These are phyloP conservation scores for Ichneumoninae sp. DNA, from an alignment of 2,888 invertebrate genomes.

Conservation along the genomic window DNA sequence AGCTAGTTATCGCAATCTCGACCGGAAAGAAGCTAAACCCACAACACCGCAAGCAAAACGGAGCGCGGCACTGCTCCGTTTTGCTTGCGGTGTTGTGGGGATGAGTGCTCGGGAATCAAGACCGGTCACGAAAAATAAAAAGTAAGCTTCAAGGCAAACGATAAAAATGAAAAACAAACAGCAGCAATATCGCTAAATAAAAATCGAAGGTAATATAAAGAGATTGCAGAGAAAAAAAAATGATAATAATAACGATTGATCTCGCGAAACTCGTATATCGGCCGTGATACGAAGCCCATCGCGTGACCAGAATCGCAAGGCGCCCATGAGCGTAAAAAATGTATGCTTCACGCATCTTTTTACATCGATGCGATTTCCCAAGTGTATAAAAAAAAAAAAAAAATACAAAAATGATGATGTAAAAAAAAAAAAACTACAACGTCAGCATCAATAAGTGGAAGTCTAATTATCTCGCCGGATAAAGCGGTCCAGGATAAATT, in stretches of 20 bases:
- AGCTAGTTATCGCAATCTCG: slow-evolving; percentile 34
- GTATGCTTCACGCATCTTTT: not conserved
- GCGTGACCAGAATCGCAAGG: too few species aligned
- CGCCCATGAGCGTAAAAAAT: not conserved
- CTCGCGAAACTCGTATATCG: not conserved
- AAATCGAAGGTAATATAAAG: not conserved
- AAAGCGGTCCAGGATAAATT: not conserved
- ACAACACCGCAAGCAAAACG: not conserved
- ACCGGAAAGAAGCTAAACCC: slow-evolving; percentile 24
- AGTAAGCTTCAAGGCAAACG: too few species aligned
- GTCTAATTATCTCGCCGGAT: not conserved
- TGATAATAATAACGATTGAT: not conserved
- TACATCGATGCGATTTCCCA: not conserved
- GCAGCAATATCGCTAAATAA: too few species aligned
- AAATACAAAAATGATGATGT: not conserved
- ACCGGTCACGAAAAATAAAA: too few species aligned
- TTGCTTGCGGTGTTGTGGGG: too few species aligned
- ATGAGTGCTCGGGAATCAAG: too few species aligned
- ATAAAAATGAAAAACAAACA: too few species aligned
- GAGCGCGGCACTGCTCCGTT: too few species aligned
- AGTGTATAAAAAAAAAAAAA: not conserved
- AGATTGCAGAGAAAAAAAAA: not conserved
- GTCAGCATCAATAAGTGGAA: not conserved
- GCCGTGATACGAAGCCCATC: too few species aligned
- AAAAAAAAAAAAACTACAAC: not conserved